Base-by-base conservation (phyloP, 2,797 vertebrate genomes). In the Danionella dracula region DNA sequence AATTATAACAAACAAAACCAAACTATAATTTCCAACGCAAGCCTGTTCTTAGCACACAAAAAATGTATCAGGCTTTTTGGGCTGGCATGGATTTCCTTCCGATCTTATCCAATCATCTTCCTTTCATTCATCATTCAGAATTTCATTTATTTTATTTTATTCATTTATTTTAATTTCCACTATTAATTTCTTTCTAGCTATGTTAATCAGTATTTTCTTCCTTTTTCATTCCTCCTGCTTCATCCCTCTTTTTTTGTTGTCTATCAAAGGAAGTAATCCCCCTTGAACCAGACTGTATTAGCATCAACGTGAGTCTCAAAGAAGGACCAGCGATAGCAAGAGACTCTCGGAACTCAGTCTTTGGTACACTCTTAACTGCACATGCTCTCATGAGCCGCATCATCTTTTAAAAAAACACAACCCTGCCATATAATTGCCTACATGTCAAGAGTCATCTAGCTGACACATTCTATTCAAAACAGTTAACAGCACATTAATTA, bases 191-290 rank as follows among this genome's bases (percentile, higher is more conserved):
- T 23, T 44, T 15, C 8, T 11, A 29, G 15, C n/a, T n/a, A n/a
- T n/a, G n/a, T n/a, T n/a, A 8, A 32, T 37, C 12, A 51, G 23
- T 31, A 7, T 12, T 44, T 8, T n/a, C 70, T 82, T 78, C 56
- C 69, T 68, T 68, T 71, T 75, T 79, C 74, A 6, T 3, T 27
- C 69, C 12, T 59, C 41, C 27, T 27, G 6, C 23, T 42, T 51
- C 27, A 48, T 15, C 54, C 50, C 23, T 44, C 12, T 60, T 42
- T 61, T 63, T 45, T 44, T 38, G 57, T 13, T 56, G 69, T 54
- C 50, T 49, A 16, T 66, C 56, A 62, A 55, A 66, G 61, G 57
- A 67, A 68, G 45, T 76, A 70, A 76, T 76, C 57, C 58, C 21
- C 66, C 23, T 48, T 45, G 57, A 76, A 70, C 66, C 57, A 63